Percentiles rank a stretch among this genome's conserved stretches.
Conservation (phyloP, 2,888 invertebrate species). For the Ormyrus labotus region DNA sequence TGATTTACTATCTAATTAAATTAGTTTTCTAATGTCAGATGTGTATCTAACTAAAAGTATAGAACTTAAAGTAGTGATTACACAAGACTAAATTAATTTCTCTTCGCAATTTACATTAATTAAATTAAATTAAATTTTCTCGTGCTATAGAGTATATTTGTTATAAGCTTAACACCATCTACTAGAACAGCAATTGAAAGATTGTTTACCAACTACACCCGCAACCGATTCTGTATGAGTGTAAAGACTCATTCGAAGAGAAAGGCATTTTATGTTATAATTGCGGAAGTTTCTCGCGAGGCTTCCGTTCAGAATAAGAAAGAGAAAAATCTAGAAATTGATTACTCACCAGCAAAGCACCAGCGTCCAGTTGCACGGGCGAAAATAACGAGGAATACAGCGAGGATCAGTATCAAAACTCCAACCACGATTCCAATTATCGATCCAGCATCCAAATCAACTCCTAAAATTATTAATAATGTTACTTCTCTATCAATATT, state of each 20-base stretch:
- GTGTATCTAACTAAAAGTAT: neutral
- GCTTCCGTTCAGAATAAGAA: neutral
- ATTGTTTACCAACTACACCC: slow-evolving; percentile 51
- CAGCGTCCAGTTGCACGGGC: slow-evolving; percentile 89
- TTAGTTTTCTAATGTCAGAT: neutral
- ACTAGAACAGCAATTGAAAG: slow-evolving; percentile 43
- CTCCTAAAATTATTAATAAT: slow-evolving; percentile 74
- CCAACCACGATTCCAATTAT: slow-evolving; percentile 88
- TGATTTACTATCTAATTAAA: neutral
- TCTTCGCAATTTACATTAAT: too few relatives aligned
- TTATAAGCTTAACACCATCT: slow-evolving; percentile 47
- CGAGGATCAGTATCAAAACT: slow-evolving; percentile 81
- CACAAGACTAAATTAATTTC: too few relatives aligned
- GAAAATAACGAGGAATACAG: slow-evolving; percentile 82
- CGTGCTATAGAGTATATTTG: slow-evolving; percentile 26
- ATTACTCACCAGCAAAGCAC: slow-evolving; percentile 90
- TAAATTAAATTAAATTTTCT: neutral
- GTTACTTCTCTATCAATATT: neutral
- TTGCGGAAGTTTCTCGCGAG: slow-evolving; percentile 19
- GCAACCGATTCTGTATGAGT: slow-evolving; percentile 44
- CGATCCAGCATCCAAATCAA: slow-evolving; percentile 85
- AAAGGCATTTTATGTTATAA: slow-evolving; percentile 12
- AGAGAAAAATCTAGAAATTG: slow-evolving; percentile 3
- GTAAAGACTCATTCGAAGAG: slow-evolving; percentile 19
- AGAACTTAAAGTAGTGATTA: too few relatives aligned